These are phyloP conservation scores for Lepus europaeus DNA, from an alignment of 2,113 vertebrate genomes.

Conservation along the genomic window DNA sequence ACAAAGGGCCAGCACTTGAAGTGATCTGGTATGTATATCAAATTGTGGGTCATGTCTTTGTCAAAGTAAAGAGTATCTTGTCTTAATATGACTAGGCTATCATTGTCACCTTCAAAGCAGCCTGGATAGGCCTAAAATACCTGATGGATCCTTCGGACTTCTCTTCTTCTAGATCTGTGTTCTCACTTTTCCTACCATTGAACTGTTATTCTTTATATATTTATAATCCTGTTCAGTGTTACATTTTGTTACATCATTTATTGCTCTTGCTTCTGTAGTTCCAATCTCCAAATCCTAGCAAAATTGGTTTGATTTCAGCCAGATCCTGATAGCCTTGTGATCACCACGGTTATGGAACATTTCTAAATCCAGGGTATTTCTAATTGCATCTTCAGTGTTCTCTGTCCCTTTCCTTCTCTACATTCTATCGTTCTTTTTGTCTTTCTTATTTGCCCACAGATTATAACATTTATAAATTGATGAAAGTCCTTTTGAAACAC, in stretches of 20 bases:
- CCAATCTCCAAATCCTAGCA: neutral
- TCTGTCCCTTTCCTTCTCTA: neutral
- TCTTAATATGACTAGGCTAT: neutral
- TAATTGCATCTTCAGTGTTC: neutral
- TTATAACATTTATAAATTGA: neutral
- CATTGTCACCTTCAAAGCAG: neutral
- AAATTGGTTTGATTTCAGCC: neutral
- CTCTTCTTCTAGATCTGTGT: neutral
- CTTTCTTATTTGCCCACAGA: neutral
- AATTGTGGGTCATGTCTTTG: neutral
- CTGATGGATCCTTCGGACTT: neutral
- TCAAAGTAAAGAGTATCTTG: neutral
- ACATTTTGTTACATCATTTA: neutral
- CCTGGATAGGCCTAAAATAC: neutral
- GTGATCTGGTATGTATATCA: neutral
- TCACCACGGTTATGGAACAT: neutral
- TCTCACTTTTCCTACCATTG: neutral
- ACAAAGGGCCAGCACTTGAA: neutral
- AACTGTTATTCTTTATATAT: neutral
- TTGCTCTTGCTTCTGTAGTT: neutral
- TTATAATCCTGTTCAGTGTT: neutral
- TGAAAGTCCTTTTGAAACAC: neutral
- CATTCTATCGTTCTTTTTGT: neutral
- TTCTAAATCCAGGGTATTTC: conserved; percentile 20
- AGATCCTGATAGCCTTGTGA: neutral